Percentiles rank a stretch among this genome's conserved stretches.
Conservation (phyloP, 2,797 vertebrate species). For the Pteropus rufus region DNA sequence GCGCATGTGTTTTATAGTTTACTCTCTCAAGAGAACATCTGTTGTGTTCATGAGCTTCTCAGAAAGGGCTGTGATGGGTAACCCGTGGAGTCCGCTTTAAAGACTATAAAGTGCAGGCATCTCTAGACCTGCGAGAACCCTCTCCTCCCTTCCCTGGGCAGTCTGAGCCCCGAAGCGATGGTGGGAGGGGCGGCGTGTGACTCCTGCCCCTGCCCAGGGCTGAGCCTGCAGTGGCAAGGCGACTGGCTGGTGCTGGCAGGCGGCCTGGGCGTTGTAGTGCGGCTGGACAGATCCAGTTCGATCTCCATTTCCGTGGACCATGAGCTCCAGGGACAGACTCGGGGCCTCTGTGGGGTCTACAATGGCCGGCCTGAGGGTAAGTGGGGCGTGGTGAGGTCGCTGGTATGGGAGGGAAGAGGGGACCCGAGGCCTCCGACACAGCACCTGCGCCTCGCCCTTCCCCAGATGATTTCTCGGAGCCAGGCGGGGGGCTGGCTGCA, state of each 20-base stretch:
- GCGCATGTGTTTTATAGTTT: not conserved
- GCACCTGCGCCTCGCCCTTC: too few species aligned
- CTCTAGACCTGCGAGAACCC: not conserved
- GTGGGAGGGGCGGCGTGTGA: not conserved
- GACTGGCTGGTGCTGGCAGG: slow-evolving; percentile 93
- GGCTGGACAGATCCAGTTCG: slow-evolving; percentile 85
- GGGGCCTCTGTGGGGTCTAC: slow-evolving; percentile 92
- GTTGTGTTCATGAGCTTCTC: not conserved
- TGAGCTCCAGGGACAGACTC: slow-evolving; percentile 85
- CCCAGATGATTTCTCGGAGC: slow-evolving; percentile 89
- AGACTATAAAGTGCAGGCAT: not conserved
- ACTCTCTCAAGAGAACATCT: not conserved
- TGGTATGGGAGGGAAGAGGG: not conserved
- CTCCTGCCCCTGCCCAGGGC: slow-evolving; percentile 79
- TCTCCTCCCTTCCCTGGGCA: not conserved
- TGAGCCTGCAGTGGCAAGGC: slow-evolving; percentile 91
- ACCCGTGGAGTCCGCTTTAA: not conserved
- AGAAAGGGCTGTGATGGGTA: not conserved
- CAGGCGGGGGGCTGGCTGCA: slow-evolving; percentile 78
- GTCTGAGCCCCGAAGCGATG: not conserved
- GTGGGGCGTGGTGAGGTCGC: not conserved
- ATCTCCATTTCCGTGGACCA: slow-evolving; percentile 86
- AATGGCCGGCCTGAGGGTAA: slow-evolving; percentile 86
- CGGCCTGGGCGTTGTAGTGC: slow-evolving; percentile 87
- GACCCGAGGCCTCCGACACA: not conserved